phyloP scores from a whole-genome alignment of 2,113 vertebrate genomes.

The Salvelinus sp. region DNA sequence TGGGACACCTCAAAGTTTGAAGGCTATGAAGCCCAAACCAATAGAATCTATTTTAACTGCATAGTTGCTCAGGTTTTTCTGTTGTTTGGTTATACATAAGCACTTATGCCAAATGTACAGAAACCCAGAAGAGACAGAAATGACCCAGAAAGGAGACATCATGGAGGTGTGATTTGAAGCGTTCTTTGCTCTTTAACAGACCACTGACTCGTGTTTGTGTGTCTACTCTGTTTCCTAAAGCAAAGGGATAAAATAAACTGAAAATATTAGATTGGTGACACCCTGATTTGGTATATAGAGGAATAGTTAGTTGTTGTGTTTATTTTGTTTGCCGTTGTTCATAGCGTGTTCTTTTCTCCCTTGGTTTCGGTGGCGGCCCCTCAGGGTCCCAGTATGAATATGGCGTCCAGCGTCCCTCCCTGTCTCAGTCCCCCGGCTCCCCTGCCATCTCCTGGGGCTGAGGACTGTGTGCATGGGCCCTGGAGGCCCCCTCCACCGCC shows the following conservation, averaged over 20 bases:
- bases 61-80: slow-evolving; percentile 74
- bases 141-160: slow-evolving; percentile 74
- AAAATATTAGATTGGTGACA: slow-evolving; percentile 77
- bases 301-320: slow-evolving; percentile 70
- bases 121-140: slow-evolving; percentile 62
- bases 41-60: slow-evolving; percentile 71
- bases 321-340: slow-evolving; percentile 50
- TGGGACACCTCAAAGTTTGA: slow-evolving; percentile 69
- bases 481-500: slow-evolving; percentile 53
- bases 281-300: slow-evolving; percentile 85
- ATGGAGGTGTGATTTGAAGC: slow-evolving; percentile 72
- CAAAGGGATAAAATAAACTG: slow-evolving; percentile 71
- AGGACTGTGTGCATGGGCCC: slow-evolving; percentile 66
- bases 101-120: slow-evolving; percentile 66
- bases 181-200: slow-evolving; percentile 74
- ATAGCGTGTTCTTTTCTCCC: slow-evolving; percentile 50
- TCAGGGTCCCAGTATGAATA: slow-evolving; percentile 28
- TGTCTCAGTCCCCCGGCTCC: slow-evolving; percentile 63
- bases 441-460: slow-evolving; percentile 55
- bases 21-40: slow-evolving; percentile 73
- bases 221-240: slow-evolving; percentile 67
- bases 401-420: slow-evolving; percentile 39
- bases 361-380: slow-evolving; percentile 46
- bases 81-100: slow-evolving; percentile 60
- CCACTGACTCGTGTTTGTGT: slow-evolving; percentile 65